Percentiles rank a stretch among this genome's conserved stretches.
These are phyloP conservation scores for Capitella teleta DNA, from an alignment of 1,140 invertebrate species.

Conservation along the genomic window DNA sequence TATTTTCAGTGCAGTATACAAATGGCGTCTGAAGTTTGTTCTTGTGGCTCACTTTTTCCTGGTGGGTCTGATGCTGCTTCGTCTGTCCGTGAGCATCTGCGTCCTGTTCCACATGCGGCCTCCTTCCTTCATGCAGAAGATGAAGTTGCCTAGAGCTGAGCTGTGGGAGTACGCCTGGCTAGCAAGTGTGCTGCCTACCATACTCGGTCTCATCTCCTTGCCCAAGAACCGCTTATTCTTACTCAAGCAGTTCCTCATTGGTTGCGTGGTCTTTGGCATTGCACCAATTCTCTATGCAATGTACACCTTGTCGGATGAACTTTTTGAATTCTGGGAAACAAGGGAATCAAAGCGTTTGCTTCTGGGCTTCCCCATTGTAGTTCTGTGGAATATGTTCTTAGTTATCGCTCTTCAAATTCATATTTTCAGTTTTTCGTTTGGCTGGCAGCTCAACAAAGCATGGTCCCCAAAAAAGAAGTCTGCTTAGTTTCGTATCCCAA, in stretches of 20 bases:
- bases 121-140: conserved; percentile 58
- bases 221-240: conserved; percentile 67
- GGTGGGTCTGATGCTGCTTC: conserved; percentile 79
- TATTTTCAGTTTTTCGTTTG: conserved; percentile 77
- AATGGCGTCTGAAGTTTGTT: conserved; percentile 80
- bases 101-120: conserved; percentile 82
- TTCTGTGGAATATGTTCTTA: conserved; percentile 89
- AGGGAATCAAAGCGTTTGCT: conserved; percentile 48
- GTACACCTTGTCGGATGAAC: conserved; percentile 69
- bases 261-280: conserved; percentile 64
- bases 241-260: conserved; percentile 71
- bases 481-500: too few species aligned
- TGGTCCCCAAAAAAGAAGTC: conserved; percentile 55
- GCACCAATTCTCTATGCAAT: conserved; percentile 69
- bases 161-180: conserved; percentile 94
- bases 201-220: conserved; percentile 74
- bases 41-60: conserved; percentile 84
- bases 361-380: conserved; percentile 69
- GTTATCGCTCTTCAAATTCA: conserved; percentile 81
- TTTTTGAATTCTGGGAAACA: conserved; percentile 64
- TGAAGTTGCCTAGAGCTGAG: conserved; percentile 78
- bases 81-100: conserved; percentile 79
- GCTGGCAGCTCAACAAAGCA: conserved; percentile 68
- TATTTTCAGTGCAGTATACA: conserved; percentile 82
- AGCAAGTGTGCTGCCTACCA: conserved; percentile 68